Percentiles rank a stretch among this genome's conserved stretches.
Evolutionary conservation across 2,888 invertebrate genomes (phyloP).

Genomic region (Drosophila histrio): DNA sequence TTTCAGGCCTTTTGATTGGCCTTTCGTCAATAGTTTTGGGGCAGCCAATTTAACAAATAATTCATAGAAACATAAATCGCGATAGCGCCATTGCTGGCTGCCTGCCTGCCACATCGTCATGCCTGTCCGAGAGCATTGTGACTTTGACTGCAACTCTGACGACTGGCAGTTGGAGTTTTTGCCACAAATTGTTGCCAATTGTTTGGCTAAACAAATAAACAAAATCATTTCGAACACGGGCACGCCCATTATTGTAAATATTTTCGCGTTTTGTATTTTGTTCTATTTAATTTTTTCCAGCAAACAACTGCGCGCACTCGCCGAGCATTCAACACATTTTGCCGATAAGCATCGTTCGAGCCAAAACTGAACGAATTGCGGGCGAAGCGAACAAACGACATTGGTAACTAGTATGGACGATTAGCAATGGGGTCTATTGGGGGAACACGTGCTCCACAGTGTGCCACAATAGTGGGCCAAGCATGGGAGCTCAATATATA

Average conservation of each 20-base stretch:
- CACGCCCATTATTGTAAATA: conserved; percentile 79
- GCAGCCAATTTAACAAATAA: conserved; percentile 78
- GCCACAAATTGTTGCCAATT: conserved; percentile 77
- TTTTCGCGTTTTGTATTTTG: conserved; percentile 73
- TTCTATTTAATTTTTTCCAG: conserved; percentile 75
- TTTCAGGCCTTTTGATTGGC: conserved; percentile 41
- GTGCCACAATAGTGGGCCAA: conserved; percentile 5
- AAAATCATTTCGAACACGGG: conserved; percentile 53
- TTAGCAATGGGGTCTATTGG: conserved; percentile 56
- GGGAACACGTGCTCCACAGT: conserved; percentile 66
- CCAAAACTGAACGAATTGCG: conserved; percentile 22
- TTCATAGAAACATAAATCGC: conserved; percentile 78
- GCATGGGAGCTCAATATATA: neutral
- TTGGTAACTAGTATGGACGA: conserved; percentile 76
- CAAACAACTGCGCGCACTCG: conserved; percentile 55
- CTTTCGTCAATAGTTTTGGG: conserved; percentile 70
- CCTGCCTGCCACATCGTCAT: conserved; percentile 60
- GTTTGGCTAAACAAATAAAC: conserved; percentile 73
- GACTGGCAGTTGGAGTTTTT: conserved; percentile 54
- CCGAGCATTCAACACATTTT: conserved; percentile 74
- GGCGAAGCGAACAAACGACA: conserved; percentile 63
- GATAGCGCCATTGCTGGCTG: conserved; percentile 70
- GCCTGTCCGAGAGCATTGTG: conserved; percentile 50
- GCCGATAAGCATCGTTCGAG: conserved; percentile 70
- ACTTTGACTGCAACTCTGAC: conserved; percentile 46